phyloP scores from a whole-genome alignment of 2,797 vertebrate species.

The Kryptopterus vitreolus region DNA sequence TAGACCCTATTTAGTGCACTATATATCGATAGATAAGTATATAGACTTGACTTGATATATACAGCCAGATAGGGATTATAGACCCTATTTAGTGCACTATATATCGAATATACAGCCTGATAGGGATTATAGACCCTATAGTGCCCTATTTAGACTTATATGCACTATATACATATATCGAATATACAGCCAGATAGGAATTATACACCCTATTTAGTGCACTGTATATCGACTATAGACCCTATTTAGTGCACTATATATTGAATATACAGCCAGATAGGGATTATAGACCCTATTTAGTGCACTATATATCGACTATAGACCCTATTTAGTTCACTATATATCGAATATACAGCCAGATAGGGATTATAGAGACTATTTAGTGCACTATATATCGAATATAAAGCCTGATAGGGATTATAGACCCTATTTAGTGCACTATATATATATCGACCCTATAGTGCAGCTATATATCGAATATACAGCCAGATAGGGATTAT shows the following conservation, averaged over 20 bases:
- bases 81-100: background rate
- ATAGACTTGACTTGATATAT: too few relatives aligned
- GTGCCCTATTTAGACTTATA: background rate
- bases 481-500: too few relatives aligned
- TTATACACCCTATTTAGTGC: background rate
- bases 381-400: background rate
- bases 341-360: background rate
- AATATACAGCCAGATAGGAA: too few relatives aligned
- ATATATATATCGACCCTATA: too few relatives aligned
- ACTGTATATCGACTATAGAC: background rate
- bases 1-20: background rate
- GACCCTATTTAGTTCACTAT: background rate
- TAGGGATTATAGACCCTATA: background rate
- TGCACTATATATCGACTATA: background rate
- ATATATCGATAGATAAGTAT: too few relatives aligned
- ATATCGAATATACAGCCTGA: background rate
- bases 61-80: background rate
- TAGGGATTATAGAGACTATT: background rate
- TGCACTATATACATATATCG: background rate
- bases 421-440: background rate
- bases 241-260: background rate
- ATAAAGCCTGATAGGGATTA: background rate
- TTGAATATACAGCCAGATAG: too few relatives aligned
- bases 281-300: background rate
- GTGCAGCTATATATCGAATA: too few relatives aligned